Conservation (phyloP, 30 jellyfish, hydroid and myxozoan species). For the Catostylus mosaicus region DNA sequence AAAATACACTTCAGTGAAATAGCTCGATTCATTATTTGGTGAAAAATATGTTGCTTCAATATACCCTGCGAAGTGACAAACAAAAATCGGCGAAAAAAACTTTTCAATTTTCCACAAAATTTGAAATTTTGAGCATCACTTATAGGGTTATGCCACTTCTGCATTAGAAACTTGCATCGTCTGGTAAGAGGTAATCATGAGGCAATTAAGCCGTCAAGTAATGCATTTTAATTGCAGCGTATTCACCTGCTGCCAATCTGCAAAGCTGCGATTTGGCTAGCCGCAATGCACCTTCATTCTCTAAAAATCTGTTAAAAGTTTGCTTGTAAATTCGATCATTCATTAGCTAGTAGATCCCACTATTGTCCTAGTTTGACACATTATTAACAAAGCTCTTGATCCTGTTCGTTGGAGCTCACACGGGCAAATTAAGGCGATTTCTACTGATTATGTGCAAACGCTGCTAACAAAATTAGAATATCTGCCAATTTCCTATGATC, state of each 20-base stretch:
- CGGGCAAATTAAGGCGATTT: conserved; percentile 1
- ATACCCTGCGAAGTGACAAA: no score
- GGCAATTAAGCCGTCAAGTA: neutral
- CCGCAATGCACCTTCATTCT: conserved; percentile 7
- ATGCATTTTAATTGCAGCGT: conserved; percentile 3
- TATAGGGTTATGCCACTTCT: no score
- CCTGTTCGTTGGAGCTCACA: neutral
- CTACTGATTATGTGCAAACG: neutral
- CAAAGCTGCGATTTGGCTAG: conserved; percentile 21
- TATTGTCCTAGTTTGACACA: neutral
- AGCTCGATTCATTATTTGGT: no score
- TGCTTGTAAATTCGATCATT: conserved; percentile 18
- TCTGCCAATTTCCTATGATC: neutral
- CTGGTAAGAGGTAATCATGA: neutral
- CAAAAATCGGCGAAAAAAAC: no score
- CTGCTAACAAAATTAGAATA: neutral
- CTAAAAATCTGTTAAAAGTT: conserved; percentile 24
- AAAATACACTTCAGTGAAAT: no score
- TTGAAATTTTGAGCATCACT: no score
- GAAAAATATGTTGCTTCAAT: no score
- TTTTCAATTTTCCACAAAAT: no score
- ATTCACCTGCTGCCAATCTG: conserved; percentile 17
- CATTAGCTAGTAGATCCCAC: neutral
- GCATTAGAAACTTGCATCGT: neutral
- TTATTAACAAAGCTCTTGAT: conserved; percentile 11